Percentiles rank a stretch among this genome's conserved stretches.
These are phyloP conservation scores for Poecilia picta DNA, from an alignment of 2,797 vertebrate species.

Conservation along the genomic window DNA sequence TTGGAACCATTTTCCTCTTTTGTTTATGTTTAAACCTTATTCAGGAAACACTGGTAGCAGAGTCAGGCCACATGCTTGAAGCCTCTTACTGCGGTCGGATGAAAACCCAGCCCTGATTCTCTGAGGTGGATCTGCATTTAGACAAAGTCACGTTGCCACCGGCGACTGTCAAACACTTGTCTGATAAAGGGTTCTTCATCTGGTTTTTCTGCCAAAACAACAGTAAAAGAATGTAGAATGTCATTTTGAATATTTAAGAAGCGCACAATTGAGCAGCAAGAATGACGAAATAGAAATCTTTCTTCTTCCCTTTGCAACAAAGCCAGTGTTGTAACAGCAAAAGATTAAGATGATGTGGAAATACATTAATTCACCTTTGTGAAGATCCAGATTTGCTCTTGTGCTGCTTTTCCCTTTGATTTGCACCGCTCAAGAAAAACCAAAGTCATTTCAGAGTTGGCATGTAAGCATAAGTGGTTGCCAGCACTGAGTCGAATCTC, in stretches of 20 bases:
- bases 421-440: constrained; percentile 79
- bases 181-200: constrained; percentile 76
- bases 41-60: background rate
- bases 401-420: constrained; percentile 73
- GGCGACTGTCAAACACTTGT: constrained; percentile 75
- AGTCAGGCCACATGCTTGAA: background rate
- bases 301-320: constrained; percentile 4
- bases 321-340: constrained; percentile 2
- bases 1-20: background rate
- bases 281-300: constrained; percentile 35
- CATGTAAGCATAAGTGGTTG: constrained; percentile 83
- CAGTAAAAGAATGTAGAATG: background rate
- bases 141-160: constrained; percentile 67
- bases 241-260: background rate
- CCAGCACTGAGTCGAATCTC: constrained; percentile 85
- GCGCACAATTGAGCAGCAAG: background rate
- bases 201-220: constrained; percentile 70
- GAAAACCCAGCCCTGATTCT: constrained; percentile 83
- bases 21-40: background rate
- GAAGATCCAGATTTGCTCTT: constrained; percentile 83
- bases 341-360: constrained; percentile 12
- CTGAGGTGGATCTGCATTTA: constrained; percentile 70
- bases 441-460: constrained; percentile 33
- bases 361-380: constrained; percentile 60
- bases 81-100: constrained; percentile 50